Conservation (phyloP, 2,113 vertebrate species). For the Syngnathus floridae region DNA sequence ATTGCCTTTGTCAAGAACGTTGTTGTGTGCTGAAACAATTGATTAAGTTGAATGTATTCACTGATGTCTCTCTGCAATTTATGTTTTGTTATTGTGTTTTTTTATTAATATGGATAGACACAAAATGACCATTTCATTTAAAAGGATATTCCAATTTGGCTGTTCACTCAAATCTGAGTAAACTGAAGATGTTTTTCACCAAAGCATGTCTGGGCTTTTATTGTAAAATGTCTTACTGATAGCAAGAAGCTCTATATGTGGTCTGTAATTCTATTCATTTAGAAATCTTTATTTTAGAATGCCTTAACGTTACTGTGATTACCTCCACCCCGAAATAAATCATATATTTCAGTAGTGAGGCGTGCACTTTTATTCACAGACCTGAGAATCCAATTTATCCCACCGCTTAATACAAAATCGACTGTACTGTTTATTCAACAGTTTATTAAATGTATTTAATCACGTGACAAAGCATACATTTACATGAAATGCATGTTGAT, state of each 20-base stretch:
- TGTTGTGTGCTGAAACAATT: not conserved
- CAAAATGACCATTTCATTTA: not conserved
- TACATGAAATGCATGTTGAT: no score
- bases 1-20: not conserved
- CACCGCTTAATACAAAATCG: no score
- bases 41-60: not conserved
- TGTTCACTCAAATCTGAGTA: not conserved
- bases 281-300: not conserved
- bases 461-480: no score
- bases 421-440: no score
- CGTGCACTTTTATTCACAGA: no score
- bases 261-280: slow-evolving; percentile 7
- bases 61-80: not conserved
- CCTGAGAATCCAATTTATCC: no score
- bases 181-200: slow-evolving; percentile 3
- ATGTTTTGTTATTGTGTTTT: not conserved
- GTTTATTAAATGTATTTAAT: no score
- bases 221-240: not conserved
- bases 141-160: not conserved
- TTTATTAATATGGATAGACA: not conserved
- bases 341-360: no score
- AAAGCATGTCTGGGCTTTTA: not conserved
- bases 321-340: no score
- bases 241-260: not conserved
- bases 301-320: no score